Conservation (phyloP, 2,797 vertebrate genomes). For the Sebastes nivosus region DNA sequence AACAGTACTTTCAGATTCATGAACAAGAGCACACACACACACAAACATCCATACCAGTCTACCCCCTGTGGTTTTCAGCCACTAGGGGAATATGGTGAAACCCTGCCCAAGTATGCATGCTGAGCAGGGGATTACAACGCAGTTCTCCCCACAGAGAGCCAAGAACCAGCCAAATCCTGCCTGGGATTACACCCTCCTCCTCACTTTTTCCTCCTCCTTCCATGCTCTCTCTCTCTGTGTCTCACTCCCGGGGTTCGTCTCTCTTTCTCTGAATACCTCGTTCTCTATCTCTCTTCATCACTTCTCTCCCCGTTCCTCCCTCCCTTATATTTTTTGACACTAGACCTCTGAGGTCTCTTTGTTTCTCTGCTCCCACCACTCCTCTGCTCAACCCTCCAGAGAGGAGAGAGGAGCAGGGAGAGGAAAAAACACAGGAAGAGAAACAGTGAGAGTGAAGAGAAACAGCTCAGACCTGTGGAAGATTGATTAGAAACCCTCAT, state of each 20-base stretch:
- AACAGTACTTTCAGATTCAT: conserved; percentile 33
- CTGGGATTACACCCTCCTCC: conserved; percentile 73
- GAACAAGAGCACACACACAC: background rate
- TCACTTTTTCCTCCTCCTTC: conserved; percentile 40
- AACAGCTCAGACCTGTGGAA: conserved; percentile 26
- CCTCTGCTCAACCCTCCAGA: conserved; percentile 18
- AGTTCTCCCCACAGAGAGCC: conserved; percentile 65
- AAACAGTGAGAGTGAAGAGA: conserved; percentile 10
- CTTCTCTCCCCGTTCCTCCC: conserved; percentile 16
- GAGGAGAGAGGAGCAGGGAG: background rate
- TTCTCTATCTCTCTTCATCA: conserved; percentile 19
- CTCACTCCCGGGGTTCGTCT: conserved; percentile 8
- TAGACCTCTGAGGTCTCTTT: conserved; percentile 40
- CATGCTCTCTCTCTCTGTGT: conserved; percentile 4
- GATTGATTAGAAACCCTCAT: conserved; percentile 49
- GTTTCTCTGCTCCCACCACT: conserved; percentile 29
- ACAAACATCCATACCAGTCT: conserved; percentile 18
- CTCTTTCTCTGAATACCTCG: conserved; percentile 18
- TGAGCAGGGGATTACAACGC: conserved; percentile 77
- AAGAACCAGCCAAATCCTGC: conserved; percentile 74
- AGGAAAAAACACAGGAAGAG: conserved; percentile 1
- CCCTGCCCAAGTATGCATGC: conserved; percentile 74
- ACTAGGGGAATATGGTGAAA: conserved; percentile 66
- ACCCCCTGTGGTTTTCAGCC: conserved; percentile 53
- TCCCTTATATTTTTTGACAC: conserved; percentile 41